Base-by-base conservation (phyloP, 64 coral and sea anemone genomes). In the Dendrophyllia cribrosa region DNA sequence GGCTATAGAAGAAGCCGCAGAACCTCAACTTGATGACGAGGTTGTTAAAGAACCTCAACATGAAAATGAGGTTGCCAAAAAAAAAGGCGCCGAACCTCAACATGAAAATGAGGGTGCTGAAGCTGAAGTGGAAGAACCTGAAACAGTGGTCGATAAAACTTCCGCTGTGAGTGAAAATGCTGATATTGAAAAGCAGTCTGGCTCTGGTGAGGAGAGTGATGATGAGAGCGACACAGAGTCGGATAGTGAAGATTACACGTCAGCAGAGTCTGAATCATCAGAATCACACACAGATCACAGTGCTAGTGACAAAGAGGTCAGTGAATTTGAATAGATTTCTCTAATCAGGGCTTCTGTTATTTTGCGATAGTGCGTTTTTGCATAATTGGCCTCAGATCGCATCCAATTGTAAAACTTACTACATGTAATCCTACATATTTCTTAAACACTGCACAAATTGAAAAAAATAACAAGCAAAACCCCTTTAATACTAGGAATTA, bases 171-270 rank as follows among this genome's bases (percentile, higher is more conserved):
- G 58, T 88, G 85, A 88, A n/a, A 47, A 75, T 19, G 69, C 5
- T 9, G 51, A 88, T 7, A 6, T 51, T 3, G 44, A 84, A 10
- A 43, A 66, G 16, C 15, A 43, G n/a, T 66, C 19, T n/a, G 43
- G 46, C 9, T 67, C 80, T 13, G 91, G 87, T 4, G 90, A 78
- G 25, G 79, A 67, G 23, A 79, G 64, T 55, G 49, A 34, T 20
- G 48, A 72, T 3, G 70, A 92, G 25, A 61, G 70, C 5, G 81
- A 67, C 7, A 43, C 25, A 43, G 85, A 87, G 19, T 70, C 72
- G 58, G 86, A 88, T 43, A 88, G 72, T 20, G 86, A 88, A n/a
- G 78, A 52, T 8, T 84, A 84, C n/a, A 65, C 80, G 23, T 23
- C 80, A 24, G 46, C 19, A 24, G 80, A 67, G 20, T 50, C 80